These are phyloP conservation scores for Endotricha flammealis DNA, from an alignment of 2,888 invertebrate species.

Conservation along the genomic window DNA sequence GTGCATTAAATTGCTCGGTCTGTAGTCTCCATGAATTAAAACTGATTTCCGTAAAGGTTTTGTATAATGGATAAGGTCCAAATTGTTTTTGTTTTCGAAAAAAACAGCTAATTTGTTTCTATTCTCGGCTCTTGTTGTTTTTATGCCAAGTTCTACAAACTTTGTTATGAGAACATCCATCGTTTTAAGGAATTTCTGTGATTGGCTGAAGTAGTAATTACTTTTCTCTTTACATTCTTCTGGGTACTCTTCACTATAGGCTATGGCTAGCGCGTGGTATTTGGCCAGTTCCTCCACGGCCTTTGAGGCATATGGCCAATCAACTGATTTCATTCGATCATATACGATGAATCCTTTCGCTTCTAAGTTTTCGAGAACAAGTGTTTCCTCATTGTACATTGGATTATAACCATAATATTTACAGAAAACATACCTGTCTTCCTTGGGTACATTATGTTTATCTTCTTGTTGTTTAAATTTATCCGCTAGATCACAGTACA, in stretches of 20 bases:
- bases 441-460: conserved; percentile 13
- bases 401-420: conserved; percentile 28
- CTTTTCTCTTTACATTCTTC: conserved; percentile 22
- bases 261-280: conserved; percentile 45
- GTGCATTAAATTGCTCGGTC: conserved; percentile 36
- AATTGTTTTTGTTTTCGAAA: conserved; percentile 12
- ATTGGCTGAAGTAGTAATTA: background rate
- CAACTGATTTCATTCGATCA: conserved; percentile 31
- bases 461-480: conserved; percentile 20
- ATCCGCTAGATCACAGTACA: conserved; percentile 10
- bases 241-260: conserved; percentile 32
- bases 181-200: background rate
- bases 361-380: conserved; percentile 36
- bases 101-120: conserved; percentile 25
- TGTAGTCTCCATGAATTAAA: conserved; percentile 39
- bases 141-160: background rate
- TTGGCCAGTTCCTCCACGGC: conserved; percentile 34
- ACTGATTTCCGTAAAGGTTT: conserved; percentile 27
- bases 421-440: conserved; percentile 26
- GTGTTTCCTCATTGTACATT: conserved; percentile 25
- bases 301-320: conserved; percentile 32
- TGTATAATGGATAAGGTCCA: conserved; percentile 22
- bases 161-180: background rate
- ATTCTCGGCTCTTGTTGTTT: conserved; percentile 16
- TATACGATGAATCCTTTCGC: conserved; percentile 27